Percentiles rank a stretch among this genome's conserved stretches.
Conservation (phyloP, 2,797 vertebrate genomes). For the Syndactyla subalaris region DNA sequence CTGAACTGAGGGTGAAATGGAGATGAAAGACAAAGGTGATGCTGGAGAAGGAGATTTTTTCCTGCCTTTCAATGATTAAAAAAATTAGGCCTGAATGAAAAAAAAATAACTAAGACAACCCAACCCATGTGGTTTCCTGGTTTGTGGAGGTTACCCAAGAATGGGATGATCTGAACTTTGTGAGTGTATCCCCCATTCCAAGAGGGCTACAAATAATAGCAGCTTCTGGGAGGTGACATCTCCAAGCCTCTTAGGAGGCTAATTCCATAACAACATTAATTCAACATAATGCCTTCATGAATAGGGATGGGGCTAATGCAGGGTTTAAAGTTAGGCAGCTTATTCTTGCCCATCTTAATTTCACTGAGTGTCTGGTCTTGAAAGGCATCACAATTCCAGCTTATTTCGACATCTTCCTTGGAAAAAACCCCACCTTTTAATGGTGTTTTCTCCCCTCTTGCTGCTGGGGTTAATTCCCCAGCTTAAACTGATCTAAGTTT, state of each 20-base stretch:
- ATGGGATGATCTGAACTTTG: background rate
- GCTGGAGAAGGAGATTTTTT: background rate
- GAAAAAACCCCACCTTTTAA: accelerated
- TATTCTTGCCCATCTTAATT: conserved; percentile 65
- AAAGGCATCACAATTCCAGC: background rate
- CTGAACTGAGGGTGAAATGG: background rate
- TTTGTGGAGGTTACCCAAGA: background rate
- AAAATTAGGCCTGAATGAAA: background rate
- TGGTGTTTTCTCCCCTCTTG: background rate
- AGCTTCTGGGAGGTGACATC: conserved; percentile 31
- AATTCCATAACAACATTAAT: conserved; percentile 61
- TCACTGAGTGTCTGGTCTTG: conserved; percentile 7
- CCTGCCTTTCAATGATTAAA: background rate
- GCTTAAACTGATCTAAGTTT: background rate
- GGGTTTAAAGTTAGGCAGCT: conserved; percentile 53
- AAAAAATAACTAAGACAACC: no score
- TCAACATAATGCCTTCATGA: conserved; percentile 52
- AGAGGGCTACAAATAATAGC: conserved; percentile 15
- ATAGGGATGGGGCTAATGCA: conserved; percentile 55
- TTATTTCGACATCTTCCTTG: background rate
- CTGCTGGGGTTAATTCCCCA: background rate
- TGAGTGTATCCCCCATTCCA: background rate
- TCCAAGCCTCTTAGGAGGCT: conserved; percentile 64
- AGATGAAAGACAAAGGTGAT: background rate
- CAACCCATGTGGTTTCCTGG: background rate